Conservation (phyloP, 2,888 invertebrate species). For the Trichacis sp. region DNA sequence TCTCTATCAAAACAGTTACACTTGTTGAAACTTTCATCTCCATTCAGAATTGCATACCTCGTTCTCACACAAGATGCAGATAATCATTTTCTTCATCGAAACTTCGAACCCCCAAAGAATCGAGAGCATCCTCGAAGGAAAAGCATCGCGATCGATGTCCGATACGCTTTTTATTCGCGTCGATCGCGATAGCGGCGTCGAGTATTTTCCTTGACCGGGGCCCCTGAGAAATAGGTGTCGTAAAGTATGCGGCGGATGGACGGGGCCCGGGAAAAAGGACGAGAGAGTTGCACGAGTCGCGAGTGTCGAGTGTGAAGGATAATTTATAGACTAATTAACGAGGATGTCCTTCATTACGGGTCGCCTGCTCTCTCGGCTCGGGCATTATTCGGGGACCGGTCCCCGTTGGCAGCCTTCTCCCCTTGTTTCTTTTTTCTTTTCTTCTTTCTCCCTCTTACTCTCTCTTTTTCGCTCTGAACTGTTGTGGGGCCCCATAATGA, state of each 20-base stretch:
- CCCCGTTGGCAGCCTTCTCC: conserved; percentile 43
- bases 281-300: conserved; percentile 42
- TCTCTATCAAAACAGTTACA: too few species aligned
- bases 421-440: conserved; percentile 22
- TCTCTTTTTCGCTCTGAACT: conserved; percentile 42
- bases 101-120: too few species aligned
- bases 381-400: conserved; percentile 60
- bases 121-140: conserved; percentile 12
- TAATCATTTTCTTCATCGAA: too few species aligned
- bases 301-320: conserved; percentile 61
- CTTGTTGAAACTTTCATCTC: too few species aligned
- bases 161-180: conserved; percentile 24
- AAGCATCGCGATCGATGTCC: conserved; percentile 38
- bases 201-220: not conserved
- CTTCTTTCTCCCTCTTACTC: not conserved
- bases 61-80: too few species aligned
- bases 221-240: conserved; percentile 20
- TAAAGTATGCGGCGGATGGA: conserved; percentile 27
- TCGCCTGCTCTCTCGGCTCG: conserved; percentile 56
- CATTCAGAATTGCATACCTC: too few species aligned
- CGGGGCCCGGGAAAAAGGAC: conserved; percentile 13
- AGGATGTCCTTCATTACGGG: conserved; percentile 69
- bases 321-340: conserved; percentile 70
- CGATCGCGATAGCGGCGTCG: conserved; percentile 18
- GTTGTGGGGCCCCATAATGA: conserved; percentile 61